Evolutionary conservation across 2,113 vertebrate genomes (phyloP).

Genomic region (Psittacula cyanocephala): DNA sequence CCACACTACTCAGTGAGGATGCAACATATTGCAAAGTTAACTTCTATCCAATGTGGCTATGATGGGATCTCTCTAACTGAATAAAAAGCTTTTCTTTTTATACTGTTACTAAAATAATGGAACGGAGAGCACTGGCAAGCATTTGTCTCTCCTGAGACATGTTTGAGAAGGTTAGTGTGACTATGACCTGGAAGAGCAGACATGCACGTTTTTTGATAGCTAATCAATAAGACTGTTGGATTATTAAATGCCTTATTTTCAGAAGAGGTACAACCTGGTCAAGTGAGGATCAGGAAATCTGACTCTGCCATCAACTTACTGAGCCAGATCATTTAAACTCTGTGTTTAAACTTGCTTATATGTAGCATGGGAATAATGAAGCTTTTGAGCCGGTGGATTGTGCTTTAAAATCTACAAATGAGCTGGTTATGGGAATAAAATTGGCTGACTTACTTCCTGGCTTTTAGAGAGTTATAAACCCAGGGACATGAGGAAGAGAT

Average conservation of each 20-base stretch:
- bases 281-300: background rate
- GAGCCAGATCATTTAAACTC: background rate
- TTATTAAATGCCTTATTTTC: background rate
- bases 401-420: background rate
- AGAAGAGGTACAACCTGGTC: background rate
- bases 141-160: background rate
- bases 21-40: background rate
- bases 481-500: background rate
- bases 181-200: constrained; percentile 1
- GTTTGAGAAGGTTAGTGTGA: background rate
- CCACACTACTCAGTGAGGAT: background rate
- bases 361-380: background rate
- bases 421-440: background rate
- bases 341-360: background rate
- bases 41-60: background rate
- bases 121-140: background rate
- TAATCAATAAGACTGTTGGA: background rate
- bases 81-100: background rate
- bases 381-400: background rate
- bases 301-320: background rate
- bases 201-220: background rate
- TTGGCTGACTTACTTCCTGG: background rate
- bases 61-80: background rate
- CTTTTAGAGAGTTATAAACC: background rate
- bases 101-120: background rate